phyloP scores from a whole-genome alignment of 2,113 vertebrate genomes.

The Camelus bactrianus region DNA sequence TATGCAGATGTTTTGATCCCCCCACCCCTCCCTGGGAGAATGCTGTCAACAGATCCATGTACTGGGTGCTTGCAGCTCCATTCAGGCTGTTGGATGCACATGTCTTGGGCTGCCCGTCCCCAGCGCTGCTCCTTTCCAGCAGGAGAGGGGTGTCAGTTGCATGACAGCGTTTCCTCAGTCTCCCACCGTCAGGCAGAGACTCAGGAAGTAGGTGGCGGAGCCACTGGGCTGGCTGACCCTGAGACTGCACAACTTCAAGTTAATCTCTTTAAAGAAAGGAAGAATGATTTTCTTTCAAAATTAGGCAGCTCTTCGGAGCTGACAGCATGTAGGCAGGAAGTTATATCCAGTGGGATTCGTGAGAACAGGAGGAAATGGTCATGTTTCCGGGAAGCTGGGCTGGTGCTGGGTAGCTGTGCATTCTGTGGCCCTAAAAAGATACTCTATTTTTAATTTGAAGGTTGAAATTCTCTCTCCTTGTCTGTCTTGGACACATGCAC shows the following conservation, averaged over 20 bases:
- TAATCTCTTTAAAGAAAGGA: not conserved
- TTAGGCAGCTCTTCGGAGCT: not conserved
- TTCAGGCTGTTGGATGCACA: not conserved
- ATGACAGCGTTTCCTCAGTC: not conserved
- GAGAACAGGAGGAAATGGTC: not conserved
- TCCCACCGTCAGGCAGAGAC: not conserved
- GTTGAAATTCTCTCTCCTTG: not conserved
- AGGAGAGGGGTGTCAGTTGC: too few relatives aligned
- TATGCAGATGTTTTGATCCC: not conserved
- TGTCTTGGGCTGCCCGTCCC: fast-evolving
- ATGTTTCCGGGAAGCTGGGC: not conserved
- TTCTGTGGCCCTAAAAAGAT: not conserved
- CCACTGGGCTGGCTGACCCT: too few relatives aligned
- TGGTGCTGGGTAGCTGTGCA: not conserved
- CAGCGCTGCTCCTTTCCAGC: not conserved
- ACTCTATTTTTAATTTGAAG: constrained; percentile 16
- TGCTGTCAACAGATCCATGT: not conserved
- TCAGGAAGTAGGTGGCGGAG: fast-evolving
- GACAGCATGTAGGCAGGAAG: not conserved
- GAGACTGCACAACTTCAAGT: not conserved
- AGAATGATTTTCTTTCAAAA: not conserved
- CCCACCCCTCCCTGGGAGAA: not conserved
- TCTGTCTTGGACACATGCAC: not conserved
- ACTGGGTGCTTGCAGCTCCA: fast-evolving
- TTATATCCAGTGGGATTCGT: not conserved